Percentiles rank a stretch among this genome's conserved stretches.
Conservation (phyloP, 2,113 vertebrate species). For the Zosterops japonicus region DNA sequence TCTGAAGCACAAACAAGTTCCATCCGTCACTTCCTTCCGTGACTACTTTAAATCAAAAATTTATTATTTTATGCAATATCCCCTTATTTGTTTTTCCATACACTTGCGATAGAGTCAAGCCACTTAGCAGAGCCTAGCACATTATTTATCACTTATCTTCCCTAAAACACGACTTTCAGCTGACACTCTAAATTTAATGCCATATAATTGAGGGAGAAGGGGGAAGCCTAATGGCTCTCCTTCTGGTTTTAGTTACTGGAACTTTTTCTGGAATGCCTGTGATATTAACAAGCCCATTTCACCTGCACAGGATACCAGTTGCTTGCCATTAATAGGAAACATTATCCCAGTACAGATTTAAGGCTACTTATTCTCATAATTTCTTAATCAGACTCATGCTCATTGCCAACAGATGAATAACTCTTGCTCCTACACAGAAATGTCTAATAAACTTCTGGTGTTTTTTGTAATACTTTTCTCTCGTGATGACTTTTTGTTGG, state of each 20-base stretch:
- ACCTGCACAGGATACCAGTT: neutral
- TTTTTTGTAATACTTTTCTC: neutral
- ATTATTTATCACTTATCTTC: slow-evolving; percentile 29
- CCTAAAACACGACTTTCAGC: neutral
- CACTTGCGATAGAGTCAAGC: neutral
- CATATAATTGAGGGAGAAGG: neutral
- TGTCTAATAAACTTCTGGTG: neutral
- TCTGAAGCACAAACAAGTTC: neutral
- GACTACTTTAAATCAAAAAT: slow-evolving; percentile 9
- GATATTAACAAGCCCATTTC: neutral
- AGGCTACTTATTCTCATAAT: neutral
- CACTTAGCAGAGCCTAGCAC: slow-evolving; percentile 9
- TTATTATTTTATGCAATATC: slow-evolving; percentile 19
- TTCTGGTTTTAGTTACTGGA: neutral
- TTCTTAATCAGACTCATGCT: neutral
- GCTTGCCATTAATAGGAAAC: neutral
- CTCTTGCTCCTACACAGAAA: neutral
- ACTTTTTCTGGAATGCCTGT: neutral
- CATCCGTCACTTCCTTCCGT: neutral
- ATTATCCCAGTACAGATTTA: neutral
- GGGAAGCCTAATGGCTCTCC: neutral
- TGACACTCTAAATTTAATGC: slow-evolving; percentile 3
- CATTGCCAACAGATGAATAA: neutral
- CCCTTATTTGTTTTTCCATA: slow-evolving; percentile 44
- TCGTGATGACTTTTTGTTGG: neutral